phyloP scores from a whole-genome alignment of 35 echinoderm and acorn worm species.

The Heliocidaris erythrogramma region DNA sequence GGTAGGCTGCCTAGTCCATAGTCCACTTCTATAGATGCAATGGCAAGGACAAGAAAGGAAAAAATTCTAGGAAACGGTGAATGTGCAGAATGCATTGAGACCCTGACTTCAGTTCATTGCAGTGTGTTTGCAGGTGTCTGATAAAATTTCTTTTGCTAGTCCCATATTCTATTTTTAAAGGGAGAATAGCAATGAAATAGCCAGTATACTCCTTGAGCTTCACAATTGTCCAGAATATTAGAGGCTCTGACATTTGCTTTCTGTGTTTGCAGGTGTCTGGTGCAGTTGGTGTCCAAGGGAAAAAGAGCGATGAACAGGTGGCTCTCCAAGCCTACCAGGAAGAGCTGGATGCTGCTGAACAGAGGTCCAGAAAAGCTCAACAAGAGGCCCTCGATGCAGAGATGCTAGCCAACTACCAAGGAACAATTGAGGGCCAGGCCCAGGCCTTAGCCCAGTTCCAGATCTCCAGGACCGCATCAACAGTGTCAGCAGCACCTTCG shows the following conservation, averaged over 20 bases:
- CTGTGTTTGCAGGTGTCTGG: constrained; percentile 30
- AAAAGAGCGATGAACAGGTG: constrained; percentile 44
- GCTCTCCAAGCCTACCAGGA: constrained; percentile 67
- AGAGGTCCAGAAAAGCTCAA: constrained; percentile 2
- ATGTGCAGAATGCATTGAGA: too few species aligned
- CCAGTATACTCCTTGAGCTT: too few species aligned
- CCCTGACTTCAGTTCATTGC: too few species aligned
- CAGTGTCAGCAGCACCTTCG: background rate
- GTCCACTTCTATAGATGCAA: background rate
- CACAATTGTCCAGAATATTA: too few species aligned
- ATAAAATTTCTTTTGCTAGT: too few species aligned
- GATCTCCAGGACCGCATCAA: background rate
- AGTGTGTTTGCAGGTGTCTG: too few species aligned
- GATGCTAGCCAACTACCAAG: constrained; percentile 37
- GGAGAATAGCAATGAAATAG: too few species aligned
- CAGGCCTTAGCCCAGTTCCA: constrained; percentile 40
- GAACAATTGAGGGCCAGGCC: constrained; percentile 24
- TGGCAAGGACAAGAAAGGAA: background rate
- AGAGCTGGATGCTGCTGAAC: constrained; percentile 40
- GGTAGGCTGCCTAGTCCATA: constrained; percentile 43
- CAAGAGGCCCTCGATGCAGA: constrained; percentile 30
- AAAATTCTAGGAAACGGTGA: too few species aligned
- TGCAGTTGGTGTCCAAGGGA: background rate
- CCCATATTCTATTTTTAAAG: too few species aligned
- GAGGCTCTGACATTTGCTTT: background rate